phyloP scores from a whole-genome alignment of 2,113 vertebrate species.

The Muntiacus reevesi region DNA sequence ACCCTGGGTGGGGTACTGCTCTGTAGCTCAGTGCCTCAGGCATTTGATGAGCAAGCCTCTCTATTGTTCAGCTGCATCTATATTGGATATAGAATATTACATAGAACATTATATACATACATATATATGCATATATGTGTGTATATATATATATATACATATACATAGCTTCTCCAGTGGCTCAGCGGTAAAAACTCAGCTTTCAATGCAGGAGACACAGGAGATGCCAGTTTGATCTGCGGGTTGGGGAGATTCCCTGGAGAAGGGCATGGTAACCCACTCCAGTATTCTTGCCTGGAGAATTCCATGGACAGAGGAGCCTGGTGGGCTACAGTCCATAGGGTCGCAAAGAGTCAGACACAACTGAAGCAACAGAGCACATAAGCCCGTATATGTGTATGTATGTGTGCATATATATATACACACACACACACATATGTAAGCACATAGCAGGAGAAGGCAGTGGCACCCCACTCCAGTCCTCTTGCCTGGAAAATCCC shows the following conservation, averaged over 20 bases:
- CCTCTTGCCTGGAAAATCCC: too few species aligned
- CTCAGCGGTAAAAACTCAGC: neutral
- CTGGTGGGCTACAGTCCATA: neutral
- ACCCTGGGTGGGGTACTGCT: neutral
- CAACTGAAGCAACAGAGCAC: neutral
- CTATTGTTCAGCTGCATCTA: neutral
- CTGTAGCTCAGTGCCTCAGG: neutral
- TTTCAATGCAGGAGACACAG: neutral
- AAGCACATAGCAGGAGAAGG: too few species aligned
- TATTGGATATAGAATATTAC: neutral
- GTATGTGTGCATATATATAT: too few species aligned
- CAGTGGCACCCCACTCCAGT: too few species aligned
- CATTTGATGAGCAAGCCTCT: neutral
- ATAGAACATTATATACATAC: neutral
- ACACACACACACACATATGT: too few species aligned
- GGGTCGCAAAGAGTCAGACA: neutral
- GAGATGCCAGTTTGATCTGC: neutral
- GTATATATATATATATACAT: too few species aligned
- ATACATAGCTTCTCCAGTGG: neutral
- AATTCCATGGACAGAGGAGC: neutral
- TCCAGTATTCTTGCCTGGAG: neutral
- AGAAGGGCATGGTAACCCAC: neutral
- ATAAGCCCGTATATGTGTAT: neutral
- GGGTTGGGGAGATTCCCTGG: neutral
- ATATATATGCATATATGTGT: too few species aligned